Percentiles rank a stretch among this genome's conserved stretches.
These are phyloP conservation scores for Montipora capricornis DNA, from an alignment of 64 coral and sea anemone genomes.

Conservation along the genomic window DNA sequence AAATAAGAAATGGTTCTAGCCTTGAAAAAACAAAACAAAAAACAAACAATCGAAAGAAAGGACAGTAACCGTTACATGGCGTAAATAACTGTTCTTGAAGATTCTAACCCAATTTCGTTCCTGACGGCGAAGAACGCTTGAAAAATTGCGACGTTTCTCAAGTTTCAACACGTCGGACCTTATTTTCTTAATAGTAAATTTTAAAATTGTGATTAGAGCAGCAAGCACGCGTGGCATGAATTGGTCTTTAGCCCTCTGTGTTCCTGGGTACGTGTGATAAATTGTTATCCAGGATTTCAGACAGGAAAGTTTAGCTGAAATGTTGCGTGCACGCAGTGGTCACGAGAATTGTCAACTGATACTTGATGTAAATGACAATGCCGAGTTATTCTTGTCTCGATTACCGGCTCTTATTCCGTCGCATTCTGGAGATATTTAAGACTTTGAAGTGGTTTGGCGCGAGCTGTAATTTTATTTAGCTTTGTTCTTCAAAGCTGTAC, in stretches of 20 bases:
- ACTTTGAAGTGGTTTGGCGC: neutral
- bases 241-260: neutral
- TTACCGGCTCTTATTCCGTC: slow-evolving; percentile 16
- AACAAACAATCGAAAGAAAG: too few species aligned
- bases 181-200: neutral
- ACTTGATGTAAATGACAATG: neutral
- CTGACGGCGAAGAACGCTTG: too few species aligned
- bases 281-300: neutral
- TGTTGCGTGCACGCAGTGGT: neutral
- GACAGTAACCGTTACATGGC: too few species aligned
- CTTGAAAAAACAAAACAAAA: too few species aligned
- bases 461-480: neutral
- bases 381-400: neutral
- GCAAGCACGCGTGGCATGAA: neutral
- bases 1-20: too few species aligned
- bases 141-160: too few species aligned
- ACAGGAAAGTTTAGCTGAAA: neutral
- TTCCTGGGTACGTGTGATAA: neutral
- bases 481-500: neutral
- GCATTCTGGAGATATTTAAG: neutral
- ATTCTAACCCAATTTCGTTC: too few species aligned
- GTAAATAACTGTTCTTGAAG: too few species aligned
- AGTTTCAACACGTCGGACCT: neutral
- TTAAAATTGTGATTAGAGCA: neutral
- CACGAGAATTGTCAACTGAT: slow-evolving; percentile 17